Conservation (phyloP, 2,797 vertebrate species). For the Ispidina lecontei region DNA sequence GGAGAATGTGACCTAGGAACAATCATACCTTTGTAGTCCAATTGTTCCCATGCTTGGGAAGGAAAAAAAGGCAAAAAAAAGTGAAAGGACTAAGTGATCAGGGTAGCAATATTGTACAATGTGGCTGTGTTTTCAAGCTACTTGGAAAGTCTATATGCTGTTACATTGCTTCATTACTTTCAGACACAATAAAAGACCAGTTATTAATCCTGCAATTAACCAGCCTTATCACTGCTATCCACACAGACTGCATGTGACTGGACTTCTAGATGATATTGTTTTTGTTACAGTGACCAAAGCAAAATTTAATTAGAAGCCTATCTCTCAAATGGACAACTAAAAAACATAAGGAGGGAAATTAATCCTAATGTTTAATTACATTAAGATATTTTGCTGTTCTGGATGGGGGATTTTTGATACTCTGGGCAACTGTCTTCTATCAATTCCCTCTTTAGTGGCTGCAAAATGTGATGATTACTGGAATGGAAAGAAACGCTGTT, state of each 20-base stretch:
- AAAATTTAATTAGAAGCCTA: slow-evolving; percentile 75
- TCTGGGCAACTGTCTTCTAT: not conserved
- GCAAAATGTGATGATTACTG: slow-evolving; percentile 11
- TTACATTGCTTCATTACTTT: slow-evolving; percentile 66
- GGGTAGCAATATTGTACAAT: slow-evolving; percentile 36
- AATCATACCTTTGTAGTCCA: slow-evolving; percentile 15
- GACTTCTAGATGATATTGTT: slow-evolving; percentile 63
- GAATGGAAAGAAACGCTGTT: not conserved
- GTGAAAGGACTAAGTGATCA: slow-evolving; percentile 12
- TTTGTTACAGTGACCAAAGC: slow-evolving; percentile 63
- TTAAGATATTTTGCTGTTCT: slow-evolving; percentile 60
- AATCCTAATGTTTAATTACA: slow-evolving; percentile 70
- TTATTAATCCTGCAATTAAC: slow-evolving; percentile 77
- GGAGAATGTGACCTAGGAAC: slow-evolving; percentile 64
- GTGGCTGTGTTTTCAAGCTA: slow-evolving; percentile 62
- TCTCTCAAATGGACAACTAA: slow-evolving; percentile 63
- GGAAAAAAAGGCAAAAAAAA: not conserved
- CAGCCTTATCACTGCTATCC: slow-evolving; percentile 69
- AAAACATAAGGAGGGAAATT: slow-evolving; percentile 69
- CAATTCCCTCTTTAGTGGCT: slow-evolving; percentile 10
- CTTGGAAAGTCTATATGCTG: slow-evolving; percentile 45
- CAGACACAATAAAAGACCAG: slow-evolving; percentile 64
- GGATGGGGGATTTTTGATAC: slow-evolving; percentile 31
- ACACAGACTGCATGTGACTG: slow-evolving; percentile 55
- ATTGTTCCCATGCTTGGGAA: slow-evolving; percentile 24